Evolutionary conservation across 2,888 invertebrate species (phyloP), one percentile per base, ranked within the genome.

Genomic region (Troides oblongomaculatus): DNA sequence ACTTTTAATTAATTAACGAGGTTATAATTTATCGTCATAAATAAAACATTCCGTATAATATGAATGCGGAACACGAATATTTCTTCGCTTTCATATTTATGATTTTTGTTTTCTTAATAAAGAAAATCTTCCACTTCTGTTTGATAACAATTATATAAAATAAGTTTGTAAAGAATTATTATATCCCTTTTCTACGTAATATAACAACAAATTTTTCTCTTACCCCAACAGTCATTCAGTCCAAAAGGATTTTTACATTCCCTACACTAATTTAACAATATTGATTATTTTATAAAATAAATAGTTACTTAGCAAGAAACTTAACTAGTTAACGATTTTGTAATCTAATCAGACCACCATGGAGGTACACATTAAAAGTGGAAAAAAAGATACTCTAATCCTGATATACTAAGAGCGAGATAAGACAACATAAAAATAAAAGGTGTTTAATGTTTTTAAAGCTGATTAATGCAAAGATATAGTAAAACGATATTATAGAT

Each of bases 1-100:
- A 70, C 57, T 61, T 46, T 50, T 57, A 67, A 70, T 70, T 67
- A 70, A 67, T 64, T 70, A 64, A 64, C 53, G 62, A 66, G 43
- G 46, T 56, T 68, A 58, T 68, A 66, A 65, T 62, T 65, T 62
- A 53, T 53, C n/a, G 63, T 62, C 21, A 66, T 63, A 60, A 63
- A 70, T 66, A 56, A 63, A 66, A 66, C 39, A 63, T 63, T 12
- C 36, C 50, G 46, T 62, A 60, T 57, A 39, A 64, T 57, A n/a
- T 21, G 25, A 10, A 63, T 56, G 56, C 30, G 39, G 62, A 50
- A 50, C 50, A 50, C 50, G 50, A 50, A 50, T 50, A 50, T 50
- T 17, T 50, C 50, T 50, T 18, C 2, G 50, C 50, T 50, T 50
- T 50, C 50, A 50, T 50, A 50, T 50, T 50, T 18, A 50, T 17